phyloP scores from a whole-genome alignment of 37 sponge, comb jelly and placozoan genomes.

The Lycopodina hypogea region DNA sequence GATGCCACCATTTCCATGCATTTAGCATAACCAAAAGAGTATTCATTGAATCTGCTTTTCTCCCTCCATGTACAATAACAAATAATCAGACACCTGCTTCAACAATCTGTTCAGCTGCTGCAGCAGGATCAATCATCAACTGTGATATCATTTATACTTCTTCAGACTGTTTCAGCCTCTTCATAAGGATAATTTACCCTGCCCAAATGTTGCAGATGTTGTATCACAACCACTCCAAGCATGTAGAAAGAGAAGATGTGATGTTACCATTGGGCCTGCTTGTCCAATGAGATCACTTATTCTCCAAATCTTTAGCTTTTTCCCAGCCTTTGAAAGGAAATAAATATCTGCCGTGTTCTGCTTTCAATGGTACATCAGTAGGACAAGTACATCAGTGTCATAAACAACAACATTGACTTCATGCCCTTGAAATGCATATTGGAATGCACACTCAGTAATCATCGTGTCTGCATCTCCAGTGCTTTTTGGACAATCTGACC shows the following conservation, averaged over 20 bases:
- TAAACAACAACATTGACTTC: neutral
- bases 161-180: no score
- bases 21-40: conserved; percentile 42
- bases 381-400: neutral
- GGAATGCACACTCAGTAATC: conserved; percentile 25
- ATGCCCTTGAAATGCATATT: conserved; percentile 6
- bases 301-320: conserved; percentile 28
- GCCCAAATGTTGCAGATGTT: no score
- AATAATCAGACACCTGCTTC: conserved; percentile 39
- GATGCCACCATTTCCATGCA: conserved; percentile 54
- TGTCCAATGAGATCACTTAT: conserved; percentile 29
- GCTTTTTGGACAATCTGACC: conserved; percentile 9
- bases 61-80: conserved; percentile 39
- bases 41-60: no score
- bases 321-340: no score
- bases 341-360: no score
- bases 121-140: conserved; percentile 24
- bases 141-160: conserved; percentile 21
- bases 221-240: no score
- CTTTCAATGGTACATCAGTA: conserved; percentile 26
- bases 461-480: conserved; percentile 29
- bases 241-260: no score
- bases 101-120: conserved; percentile 24
- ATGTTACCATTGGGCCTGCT: no score
- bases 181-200: no score